Base-by-base conservation (phyloP, 2,113 vertebrate genomes). In the Pollachius pollachius region DNA sequence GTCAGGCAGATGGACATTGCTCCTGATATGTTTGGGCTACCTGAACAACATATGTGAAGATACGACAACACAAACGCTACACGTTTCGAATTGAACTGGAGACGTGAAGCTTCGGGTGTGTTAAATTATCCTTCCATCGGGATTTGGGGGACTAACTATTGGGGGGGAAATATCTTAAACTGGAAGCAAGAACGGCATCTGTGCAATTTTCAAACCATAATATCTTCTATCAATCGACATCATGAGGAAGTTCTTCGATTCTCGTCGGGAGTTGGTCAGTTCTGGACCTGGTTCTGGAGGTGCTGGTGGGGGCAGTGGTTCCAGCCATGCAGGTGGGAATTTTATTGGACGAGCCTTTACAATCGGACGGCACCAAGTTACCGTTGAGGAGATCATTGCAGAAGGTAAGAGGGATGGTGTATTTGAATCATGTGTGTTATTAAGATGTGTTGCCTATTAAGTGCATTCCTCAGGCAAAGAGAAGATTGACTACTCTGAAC, bases 221-320 rank as follows among this genome's bases (percentile, higher is more conserved):
- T 48, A 48, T 48, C 41, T 48, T 7, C 41, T 13, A 48, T 48
- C 72, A 34, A 56, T 70, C 23, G 78, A 68, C 76, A 81, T 77
- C 65, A 98, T 98, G 96, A 98, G 98, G 96, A 99, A 99, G 94
- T 99, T 99, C 88, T 99, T 99, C 81, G 97, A 98, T 91, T 96
- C 95, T 30, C 94, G 97, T 37, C 92, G 97, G 83, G 97, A 99
- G 89, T 93, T 96, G 89, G 95, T 95, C 9, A 91, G 94, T 86
- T 96, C 94, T 41, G 95, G 96, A 76, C 95, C 95, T 0, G 95
- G 96, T 37, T 96, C 95, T n/a, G 95, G 96, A 82, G 92, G 93
- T 75, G 94, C 94, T 41, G 94, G 94, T 6, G 91, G 95, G 52
- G 83, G 87, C 72, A 85, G 94, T 62, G 89, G 94, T 72, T 93